Conservation (phyloP, 2,113 vertebrate genomes). For the Gallinago paraguaiae region DNA sequence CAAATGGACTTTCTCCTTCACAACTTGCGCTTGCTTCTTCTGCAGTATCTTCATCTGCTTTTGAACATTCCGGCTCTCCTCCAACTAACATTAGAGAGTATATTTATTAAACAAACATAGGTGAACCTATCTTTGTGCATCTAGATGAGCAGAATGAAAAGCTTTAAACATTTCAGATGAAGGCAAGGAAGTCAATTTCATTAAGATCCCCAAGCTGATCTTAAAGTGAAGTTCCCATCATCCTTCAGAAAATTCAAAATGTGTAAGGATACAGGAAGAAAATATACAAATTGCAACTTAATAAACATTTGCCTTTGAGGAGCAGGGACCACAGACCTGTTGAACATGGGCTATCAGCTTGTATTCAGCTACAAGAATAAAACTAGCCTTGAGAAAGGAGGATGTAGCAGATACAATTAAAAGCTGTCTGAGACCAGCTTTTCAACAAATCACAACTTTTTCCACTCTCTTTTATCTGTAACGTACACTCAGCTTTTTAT, state of each 20-base stretch:
- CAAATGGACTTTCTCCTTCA: constrained; percentile 95
- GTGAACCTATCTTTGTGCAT: not conserved
- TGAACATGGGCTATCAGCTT: not conserved
- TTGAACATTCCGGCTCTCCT: constrained; percentile 95
- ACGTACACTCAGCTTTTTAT: not conserved
- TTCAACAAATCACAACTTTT: not conserved
- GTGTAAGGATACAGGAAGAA: not conserved
- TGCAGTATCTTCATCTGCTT: constrained; percentile 95
- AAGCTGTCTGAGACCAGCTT: not conserved
- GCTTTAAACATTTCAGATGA: not conserved
- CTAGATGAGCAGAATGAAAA: not conserved
- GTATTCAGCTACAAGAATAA: not conserved
- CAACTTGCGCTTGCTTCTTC: constrained; percentile 95
- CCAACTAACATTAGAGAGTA: constrained; percentile 80
- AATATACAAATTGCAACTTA: not conserved
- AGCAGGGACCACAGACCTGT: not conserved
- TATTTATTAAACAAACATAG: not conserved
- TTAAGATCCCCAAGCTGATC: not conserved
- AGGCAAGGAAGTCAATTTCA: not conserved
- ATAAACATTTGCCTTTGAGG: not conserved
- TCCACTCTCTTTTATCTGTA: not conserved
- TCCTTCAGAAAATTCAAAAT: not conserved
- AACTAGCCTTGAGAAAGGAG: not conserved
- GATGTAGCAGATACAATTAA: not conserved
- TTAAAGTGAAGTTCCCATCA: not conserved